phyloP scores from a whole-genome alignment of 2,888 invertebrate genomes.

The Eudemis profundana region DNA sequence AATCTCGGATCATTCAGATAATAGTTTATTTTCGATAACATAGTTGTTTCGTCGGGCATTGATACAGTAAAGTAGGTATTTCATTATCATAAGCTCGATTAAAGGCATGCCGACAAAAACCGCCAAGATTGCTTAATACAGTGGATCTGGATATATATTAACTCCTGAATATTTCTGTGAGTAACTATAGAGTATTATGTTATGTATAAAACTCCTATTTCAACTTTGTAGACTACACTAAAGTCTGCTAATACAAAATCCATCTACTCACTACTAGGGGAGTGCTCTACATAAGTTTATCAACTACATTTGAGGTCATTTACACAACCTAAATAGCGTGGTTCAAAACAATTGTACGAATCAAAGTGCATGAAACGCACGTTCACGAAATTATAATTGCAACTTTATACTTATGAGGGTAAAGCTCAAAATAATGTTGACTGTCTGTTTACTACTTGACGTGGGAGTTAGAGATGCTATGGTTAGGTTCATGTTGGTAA shows the following conservation, averaged over 20 bases:
- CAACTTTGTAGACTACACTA: slow-evolving; percentile 17
- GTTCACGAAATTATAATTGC: neutral
- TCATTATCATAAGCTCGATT: slow-evolving; percentile 61
- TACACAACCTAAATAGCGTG: slow-evolving; percentile 29
- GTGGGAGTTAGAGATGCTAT: slow-evolving; percentile 4
- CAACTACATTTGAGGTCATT: slow-evolving; percentile 22
- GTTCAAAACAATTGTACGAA: slow-evolving; percentile 39
- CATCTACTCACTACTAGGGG: slow-evolving; percentile 27
- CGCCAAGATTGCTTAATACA: slow-evolving; percentile 12
- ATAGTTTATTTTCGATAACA: slow-evolving; percentile 40
- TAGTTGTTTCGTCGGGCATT: slow-evolving; percentile 32
- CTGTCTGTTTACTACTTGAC: neutral
- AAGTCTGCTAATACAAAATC: slow-evolving; percentile 23
- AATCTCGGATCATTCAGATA: slow-evolving; percentile 8
- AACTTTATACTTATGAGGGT: neutral
- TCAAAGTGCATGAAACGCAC: slow-evolving; percentile 24
- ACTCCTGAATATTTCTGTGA: neutral
- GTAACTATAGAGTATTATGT: slow-evolving; percentile 2
- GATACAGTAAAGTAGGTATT: slow-evolving; percentile 28
- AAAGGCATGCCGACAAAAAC: slow-evolving; percentile 58
- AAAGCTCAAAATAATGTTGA: neutral
- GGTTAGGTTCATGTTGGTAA: slow-evolving; percentile 12
- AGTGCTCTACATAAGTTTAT: slow-evolving; percentile 17
- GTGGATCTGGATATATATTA: slow-evolving; percentile 11
- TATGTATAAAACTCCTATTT: slow-evolving; percentile 30